Evolutionary conservation across 2,888 invertebrate genomes (phyloP).

Genomic region (Dexiosoma caninum): DNA sequence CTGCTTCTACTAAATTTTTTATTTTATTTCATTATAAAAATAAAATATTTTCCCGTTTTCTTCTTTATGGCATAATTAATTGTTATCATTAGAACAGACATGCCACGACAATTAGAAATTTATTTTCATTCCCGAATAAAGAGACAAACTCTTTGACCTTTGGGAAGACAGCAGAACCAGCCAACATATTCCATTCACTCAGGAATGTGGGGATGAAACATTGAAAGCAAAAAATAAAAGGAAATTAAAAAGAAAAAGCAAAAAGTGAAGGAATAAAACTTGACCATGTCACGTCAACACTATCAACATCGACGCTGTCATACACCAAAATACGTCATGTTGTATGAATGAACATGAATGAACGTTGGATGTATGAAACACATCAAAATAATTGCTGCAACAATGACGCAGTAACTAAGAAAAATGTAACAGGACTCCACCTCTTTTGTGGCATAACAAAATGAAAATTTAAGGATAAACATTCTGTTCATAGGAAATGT

Average conservation of each 20-base stretch:
- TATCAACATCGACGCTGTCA: conserved; percentile 4
- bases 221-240: conserved; percentile 17
- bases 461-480: conserved; percentile 53
- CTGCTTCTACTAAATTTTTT: not conserved
- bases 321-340: conserved; percentile 23
- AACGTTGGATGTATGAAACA: conserved; percentile 45
- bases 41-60: not conserved
- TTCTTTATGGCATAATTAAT: conserved; percentile 44
- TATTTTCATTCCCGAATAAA: conserved; percentile 50
- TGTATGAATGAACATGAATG: conserved; percentile 27
- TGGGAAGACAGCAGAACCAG: not conserved
- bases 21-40: too few species aligned
- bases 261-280: conserved; percentile 18
- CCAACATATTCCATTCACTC: conserved; percentile 5
- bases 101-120: conserved; percentile 60
- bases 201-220: not conserved
- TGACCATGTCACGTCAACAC: conserved; percentile 62
- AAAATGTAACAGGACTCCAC: conserved; percentile 47
- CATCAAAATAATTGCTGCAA: conserved; percentile 61
- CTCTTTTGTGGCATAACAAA: conserved; percentile 22
- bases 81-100: conserved; percentile 54
- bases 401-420: conserved; percentile 28
- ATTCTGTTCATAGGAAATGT: conserved; percentile 33
- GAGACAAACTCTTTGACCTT: conserved; percentile 57
- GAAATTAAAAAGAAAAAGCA: not conserved